A percentile compares a stretch with the other conserved stretches of the same genome.
phyloP scores from a whole-genome alignment of 2,113 vertebrate species.

The Sterrhoptilus dennistouni region DNA sequence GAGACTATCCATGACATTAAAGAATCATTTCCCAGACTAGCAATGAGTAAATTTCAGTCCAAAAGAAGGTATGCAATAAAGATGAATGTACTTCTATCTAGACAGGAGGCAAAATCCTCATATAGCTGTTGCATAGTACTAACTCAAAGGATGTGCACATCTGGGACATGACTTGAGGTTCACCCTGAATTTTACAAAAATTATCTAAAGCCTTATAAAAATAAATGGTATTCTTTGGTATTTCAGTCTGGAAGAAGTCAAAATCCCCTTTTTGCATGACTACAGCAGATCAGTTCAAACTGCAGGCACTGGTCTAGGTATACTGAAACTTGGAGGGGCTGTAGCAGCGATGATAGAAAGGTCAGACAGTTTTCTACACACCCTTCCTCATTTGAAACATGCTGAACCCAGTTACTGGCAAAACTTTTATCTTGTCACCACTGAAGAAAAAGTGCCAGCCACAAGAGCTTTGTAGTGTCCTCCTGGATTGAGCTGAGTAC shows the following conservation, averaged over 20 bases:
- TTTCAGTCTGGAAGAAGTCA: neutral
- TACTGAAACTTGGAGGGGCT: neutral
- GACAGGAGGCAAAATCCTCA: neutral
- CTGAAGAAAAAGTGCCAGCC: neutral
- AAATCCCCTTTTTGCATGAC: neutral
- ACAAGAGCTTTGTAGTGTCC: neutral
- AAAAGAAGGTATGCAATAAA: neutral
- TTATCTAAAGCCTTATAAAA: neutral
- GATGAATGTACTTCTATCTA: neutral
- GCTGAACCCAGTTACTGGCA: neutral
- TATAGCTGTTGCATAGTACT: neutral
- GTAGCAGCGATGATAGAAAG: neutral
- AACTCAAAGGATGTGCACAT: neutral
- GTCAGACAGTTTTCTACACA: neutral
- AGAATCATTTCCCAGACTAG: neutral
- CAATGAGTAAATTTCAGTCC: neutral
- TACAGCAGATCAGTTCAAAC: neutral
- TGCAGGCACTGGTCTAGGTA: neutral
- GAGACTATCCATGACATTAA: neutral
- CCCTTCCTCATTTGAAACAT: neutral
- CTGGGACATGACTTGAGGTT: neutral
- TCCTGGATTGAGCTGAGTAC: neutral
- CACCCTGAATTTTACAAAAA: neutral
- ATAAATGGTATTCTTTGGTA: neutral
- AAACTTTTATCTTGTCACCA: neutral